Percentiles rank a stretch among this genome's conserved stretches.
Evolutionary conservation across 2,113 vertebrate species (phyloP).

Genomic region (Porphyrio hochstetteri): DNA sequence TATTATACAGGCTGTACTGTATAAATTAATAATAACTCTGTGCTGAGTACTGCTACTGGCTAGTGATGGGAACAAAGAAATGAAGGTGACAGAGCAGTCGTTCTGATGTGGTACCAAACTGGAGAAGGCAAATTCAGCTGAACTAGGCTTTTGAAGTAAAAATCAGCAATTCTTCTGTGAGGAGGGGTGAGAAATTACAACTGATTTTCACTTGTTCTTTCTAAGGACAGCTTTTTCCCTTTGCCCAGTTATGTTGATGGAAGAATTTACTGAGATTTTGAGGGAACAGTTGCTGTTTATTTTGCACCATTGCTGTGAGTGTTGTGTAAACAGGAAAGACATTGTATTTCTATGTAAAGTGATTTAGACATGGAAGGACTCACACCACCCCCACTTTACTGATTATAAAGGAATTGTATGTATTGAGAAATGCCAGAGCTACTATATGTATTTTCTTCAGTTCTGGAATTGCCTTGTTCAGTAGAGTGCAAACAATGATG

Average conservation of each 20-base stretch:
- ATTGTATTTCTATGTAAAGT: not conserved
- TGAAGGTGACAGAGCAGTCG: not conserved
- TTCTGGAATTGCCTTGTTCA: not conserved
- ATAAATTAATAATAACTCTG: no score
- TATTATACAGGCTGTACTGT: not conserved
- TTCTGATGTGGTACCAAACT: accelerated
- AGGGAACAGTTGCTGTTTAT: not conserved
- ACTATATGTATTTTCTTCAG: not conserved
- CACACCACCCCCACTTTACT: not conserved
- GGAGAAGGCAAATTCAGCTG: not conserved
- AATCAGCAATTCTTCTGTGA: not conserved
- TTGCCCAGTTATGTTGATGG: not conserved
- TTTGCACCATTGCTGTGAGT: not conserved
- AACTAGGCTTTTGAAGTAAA: not conserved
- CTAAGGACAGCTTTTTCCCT: not conserved
- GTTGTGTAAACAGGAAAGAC: not conserved
- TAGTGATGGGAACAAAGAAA: not conserved
- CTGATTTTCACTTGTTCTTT: not conserved
- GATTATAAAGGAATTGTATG: not conserved
- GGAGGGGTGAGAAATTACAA: not conserved
- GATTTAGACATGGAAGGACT: not conserved
- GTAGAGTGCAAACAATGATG: not conserved
- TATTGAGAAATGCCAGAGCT: not conserved
- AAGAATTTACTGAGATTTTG: not conserved
- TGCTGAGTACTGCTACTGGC: not conserved